Evolutionary conservation across 2,888 invertebrate genomes (phyloP).

Genomic region (Aricia artaxerxes): DNA sequence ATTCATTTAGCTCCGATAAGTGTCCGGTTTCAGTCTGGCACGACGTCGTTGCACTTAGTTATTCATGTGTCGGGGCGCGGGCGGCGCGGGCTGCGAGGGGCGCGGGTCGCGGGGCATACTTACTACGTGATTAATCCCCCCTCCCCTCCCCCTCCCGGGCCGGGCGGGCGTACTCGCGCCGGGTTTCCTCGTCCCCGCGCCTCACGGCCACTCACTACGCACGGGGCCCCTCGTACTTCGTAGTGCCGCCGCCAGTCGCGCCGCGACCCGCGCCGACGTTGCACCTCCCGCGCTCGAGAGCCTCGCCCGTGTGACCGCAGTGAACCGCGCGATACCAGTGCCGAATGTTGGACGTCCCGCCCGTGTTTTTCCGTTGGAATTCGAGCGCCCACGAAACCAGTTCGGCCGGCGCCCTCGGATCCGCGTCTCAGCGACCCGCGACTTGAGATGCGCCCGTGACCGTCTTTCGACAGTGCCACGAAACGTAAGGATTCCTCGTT

Average conservation of each 20-base stretch:
- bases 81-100: conserved; percentile 64
- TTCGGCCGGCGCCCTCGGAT: conserved; percentile 67
- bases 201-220: conserved; percentile 80
- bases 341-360: conserved; percentile 69
- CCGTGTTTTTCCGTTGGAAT: conserved; percentile 71
- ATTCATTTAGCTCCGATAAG: conserved; percentile 72
- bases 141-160: conserved; percentile 51
- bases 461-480: conserved; percentile 77
- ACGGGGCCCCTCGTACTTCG: conserved; percentile 75
- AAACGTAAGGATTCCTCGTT: conserved; percentile 78
- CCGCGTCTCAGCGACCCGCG: conserved; percentile 65
- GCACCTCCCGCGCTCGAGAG: conserved; percentile 61
- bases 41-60: conserved; percentile 62
- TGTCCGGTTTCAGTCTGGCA: conserved; percentile 80
- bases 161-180: conserved; percentile 76
- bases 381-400: conserved; percentile 65
- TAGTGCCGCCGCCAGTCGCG: conserved; percentile 76
- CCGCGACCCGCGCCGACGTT: conserved; percentile 75
- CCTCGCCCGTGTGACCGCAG: conserved; percentile 74
- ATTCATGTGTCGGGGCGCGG: conserved; percentile 70
- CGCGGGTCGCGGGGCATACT: conserved; percentile 69
- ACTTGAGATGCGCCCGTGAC: conserved; percentile 78
- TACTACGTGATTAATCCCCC: conserved; percentile 79
- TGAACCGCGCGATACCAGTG: conserved; percentile 69
- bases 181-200: conserved; percentile 81